phyloP scores from a whole-genome alignment of 2,113 vertebrate species.

The Chloroceryle aenea region DNA sequence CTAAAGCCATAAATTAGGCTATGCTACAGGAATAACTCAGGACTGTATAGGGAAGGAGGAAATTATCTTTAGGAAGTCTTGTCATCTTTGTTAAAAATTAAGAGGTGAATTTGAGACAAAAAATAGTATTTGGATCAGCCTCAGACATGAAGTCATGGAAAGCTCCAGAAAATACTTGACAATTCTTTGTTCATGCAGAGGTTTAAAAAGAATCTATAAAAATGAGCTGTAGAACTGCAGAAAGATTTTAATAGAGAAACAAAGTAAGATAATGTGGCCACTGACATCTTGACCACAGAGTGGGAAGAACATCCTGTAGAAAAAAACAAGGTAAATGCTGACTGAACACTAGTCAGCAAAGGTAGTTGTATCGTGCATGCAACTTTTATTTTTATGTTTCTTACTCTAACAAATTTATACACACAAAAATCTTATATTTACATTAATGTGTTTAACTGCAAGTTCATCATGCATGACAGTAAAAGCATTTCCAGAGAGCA shows the following conservation, averaged over 20 bases:
- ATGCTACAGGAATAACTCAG: background rate
- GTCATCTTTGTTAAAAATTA: background rate
- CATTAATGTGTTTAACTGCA: background rate
- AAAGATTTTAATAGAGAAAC: background rate
- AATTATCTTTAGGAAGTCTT: background rate
- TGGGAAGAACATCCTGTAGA: background rate
- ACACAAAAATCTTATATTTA: background rate
- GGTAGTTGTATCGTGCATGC: background rate
- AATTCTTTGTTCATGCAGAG: background rate
- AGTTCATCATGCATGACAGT: background rate
- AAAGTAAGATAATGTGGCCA: background rate
- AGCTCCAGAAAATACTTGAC: background rate
- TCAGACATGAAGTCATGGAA: background rate
- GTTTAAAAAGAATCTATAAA: background rate
- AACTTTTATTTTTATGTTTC: background rate
- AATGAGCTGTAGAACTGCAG: background rate
- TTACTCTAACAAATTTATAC: background rate
- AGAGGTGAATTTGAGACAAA: background rate
- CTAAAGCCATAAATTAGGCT: background rate
- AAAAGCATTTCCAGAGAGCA: background rate
- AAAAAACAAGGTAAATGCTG: background rate
- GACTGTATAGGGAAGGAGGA: background rate
- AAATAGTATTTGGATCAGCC: background rate
- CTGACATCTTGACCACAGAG: background rate
- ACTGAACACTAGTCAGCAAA: background rate